These are phyloP conservation scores for Acrobasis repandana DNA, from an alignment of 2,888 invertebrate genomes.

Conservation along the genomic window DNA sequence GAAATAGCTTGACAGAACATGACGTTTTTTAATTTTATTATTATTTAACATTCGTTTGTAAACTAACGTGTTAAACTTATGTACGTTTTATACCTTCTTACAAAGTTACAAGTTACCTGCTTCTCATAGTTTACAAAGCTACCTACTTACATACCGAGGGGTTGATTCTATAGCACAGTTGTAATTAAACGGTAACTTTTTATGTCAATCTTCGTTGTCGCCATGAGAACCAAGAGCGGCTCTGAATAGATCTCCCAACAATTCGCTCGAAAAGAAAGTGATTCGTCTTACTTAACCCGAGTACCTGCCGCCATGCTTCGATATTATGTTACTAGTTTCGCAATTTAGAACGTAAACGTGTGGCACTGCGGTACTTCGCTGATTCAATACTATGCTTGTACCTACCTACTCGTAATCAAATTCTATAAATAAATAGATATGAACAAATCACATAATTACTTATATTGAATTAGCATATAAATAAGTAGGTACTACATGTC, in stretches of 20 bases:
- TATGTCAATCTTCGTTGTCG: conserved; percentile 38
- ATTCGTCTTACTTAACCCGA: conserved; percentile 60
- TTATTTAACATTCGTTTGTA: too few relatives aligned
- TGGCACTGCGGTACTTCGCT: not conserved
- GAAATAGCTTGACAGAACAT: too few relatives aligned
- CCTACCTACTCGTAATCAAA: not conserved
- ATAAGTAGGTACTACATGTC: too few relatives aligned
- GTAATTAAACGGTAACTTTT: conserved; percentile 41
- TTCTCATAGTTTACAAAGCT: not conserved
- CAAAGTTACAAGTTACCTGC: not conserved
- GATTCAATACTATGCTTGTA: not conserved
- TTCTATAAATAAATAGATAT: too few relatives aligned
- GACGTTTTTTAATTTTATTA: too few relatives aligned
- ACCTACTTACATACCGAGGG: too few relatives aligned
- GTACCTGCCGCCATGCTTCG: conserved; percentile 44
- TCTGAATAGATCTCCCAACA: conserved; percentile 44
- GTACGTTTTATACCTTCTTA: too few relatives aligned
- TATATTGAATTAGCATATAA: too few relatives aligned
- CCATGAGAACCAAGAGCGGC: conserved; percentile 59
- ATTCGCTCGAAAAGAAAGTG: conserved; percentile 63
- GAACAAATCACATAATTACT: too few relatives aligned
- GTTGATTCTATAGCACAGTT: conserved; percentile 21
- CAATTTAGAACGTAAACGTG: conserved; percentile 41
- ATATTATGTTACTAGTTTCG: conserved; percentile 43
- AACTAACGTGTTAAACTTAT: too few relatives aligned